Base-by-base conservation (phyloP, 37 sponge, comb jelly and placozoan genomes). In the Trichoplax adhaerens region DNA sequence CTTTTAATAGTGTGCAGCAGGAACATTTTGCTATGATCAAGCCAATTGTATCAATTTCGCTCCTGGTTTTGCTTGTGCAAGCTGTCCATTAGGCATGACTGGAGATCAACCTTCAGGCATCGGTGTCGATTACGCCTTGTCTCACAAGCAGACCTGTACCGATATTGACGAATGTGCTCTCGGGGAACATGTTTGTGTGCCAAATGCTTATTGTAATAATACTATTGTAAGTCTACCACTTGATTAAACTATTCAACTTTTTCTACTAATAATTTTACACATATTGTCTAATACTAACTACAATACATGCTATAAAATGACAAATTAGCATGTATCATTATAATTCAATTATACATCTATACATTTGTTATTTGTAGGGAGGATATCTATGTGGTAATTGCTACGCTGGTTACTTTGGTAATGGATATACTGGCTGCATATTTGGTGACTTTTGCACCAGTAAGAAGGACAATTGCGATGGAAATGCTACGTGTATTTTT, bases 311-410 rank as follows among this genome's bases (percentile, higher is more conserved):
- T 29, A 29, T 29, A 29, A 29, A 29, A 29, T 29, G 29, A 29
- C 29, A 29, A 29, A 29, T 29, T 29, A 29, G 29, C 29, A 29
- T 29, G 29, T 29, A 29, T 29, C 29, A 29, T 29, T 29, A 29
- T 29, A 29, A 29, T 29, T 29, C 29, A 29, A 29, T 29, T 29
- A 29, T 29, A 29, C 29, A 29, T 29, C 29, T 29, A 29, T 29
- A 29, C 29, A 29, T 29, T 29, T 29, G 29, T 29, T 29, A 29
- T 29, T 29, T 29, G 29, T 29, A 77, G 77, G 87, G 87, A 0
- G 65, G 76, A 49, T 90, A 72, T 69, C 65, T 8, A 8, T 95
- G 97, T 74, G 84, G 80, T 48, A 78, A 74, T 3, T 95, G 97
- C 64, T 57, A 46, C 7, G 62, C 74, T 29, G 92, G 97, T n/a